These are phyloP conservation scores for Sylvilagus floridanus DNA, from an alignment of 2,797 vertebrate genomes.

Conservation along the genomic window DNA sequence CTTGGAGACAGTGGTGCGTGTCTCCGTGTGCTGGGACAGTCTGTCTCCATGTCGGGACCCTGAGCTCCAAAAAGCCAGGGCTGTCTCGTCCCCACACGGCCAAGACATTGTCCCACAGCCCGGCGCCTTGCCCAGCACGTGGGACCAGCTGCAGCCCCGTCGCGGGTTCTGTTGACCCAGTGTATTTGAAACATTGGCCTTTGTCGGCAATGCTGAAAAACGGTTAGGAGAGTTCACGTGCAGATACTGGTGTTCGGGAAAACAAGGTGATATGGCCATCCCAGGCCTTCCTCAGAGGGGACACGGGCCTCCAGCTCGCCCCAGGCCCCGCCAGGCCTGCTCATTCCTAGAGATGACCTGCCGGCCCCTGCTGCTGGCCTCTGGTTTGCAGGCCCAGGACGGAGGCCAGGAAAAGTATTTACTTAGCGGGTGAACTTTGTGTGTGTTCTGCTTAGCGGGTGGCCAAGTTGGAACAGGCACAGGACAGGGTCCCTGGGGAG, in stretches of 20 bases:
- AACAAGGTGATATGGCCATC: not conserved
- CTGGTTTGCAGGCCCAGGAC: not conserved
- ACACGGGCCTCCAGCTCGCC: not conserved
- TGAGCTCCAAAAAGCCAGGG: not conserved
- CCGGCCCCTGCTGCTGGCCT: not conserved
- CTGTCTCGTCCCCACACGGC: not conserved
- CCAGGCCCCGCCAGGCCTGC: not conserved
- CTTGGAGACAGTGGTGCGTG: not conserved
- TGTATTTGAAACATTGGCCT: not conserved
- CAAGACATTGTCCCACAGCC: not conserved
- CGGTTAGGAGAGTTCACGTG: too few relatives aligned
- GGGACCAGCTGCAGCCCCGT: not conserved
- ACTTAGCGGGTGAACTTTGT: not conserved
- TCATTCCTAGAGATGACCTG: not conserved
- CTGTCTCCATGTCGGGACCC: not conserved
- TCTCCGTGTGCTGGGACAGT: not conserved
- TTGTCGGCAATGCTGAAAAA: not conserved
- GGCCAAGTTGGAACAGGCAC: not conserved
- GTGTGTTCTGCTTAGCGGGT: not conserved
- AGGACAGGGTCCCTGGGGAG: not conserved
- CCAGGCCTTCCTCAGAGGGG: not conserved
- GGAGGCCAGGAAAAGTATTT: conserved; percentile 21
- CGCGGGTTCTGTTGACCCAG: not conserved
- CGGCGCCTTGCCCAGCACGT: not conserved
- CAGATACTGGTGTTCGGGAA: conserved; percentile 14